Evolutionary conservation across 1,140 invertebrate species (phyloP).

Genomic region (Hyposmocoma kahamanoa): DNA sequence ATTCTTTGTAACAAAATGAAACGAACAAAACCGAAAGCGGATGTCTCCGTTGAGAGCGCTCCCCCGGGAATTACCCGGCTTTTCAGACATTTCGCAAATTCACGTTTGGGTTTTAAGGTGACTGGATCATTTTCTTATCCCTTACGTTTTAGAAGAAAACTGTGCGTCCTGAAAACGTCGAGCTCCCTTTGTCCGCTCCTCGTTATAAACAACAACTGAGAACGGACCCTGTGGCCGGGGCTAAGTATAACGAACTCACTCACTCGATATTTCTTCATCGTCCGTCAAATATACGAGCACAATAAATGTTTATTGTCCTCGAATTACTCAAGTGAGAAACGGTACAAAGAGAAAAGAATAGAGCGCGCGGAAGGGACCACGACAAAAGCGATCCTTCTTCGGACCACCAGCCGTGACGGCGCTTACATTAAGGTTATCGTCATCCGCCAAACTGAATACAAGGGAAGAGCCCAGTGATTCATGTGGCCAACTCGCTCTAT

Average conservation of each 20-base stretch:
- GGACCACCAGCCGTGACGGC: constrained; percentile 65
- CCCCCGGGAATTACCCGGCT: constrained; percentile 13
- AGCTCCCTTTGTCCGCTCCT: constrained; percentile 24
- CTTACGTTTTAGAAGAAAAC: constrained; percentile 10
- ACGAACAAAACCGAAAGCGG: constrained; percentile 46
- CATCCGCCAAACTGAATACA: constrained; percentile 67
- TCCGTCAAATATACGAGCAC: constrained; percentile 63
- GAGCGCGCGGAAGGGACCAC: constrained; percentile 57
- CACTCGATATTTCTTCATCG: constrained; percentile 64
- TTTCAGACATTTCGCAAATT: constrained; percentile 43
- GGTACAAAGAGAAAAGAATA: constrained; percentile 69
- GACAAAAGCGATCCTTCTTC: constrained; percentile 69
- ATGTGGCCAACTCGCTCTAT: constrained; percentile 49
- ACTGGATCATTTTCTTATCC: constrained; percentile 31
- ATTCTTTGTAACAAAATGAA: constrained; percentile 38
- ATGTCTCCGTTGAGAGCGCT: constrained; percentile 17
- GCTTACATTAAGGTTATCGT: constrained; percentile 72
- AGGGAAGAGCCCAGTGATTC: constrained; percentile 61
- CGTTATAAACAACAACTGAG: constrained; percentile 28
- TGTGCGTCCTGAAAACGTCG: too few relatives aligned
- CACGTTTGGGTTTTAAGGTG: constrained; percentile 31
- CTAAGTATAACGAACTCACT: constrained; percentile 46
- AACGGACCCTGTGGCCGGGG: constrained; percentile 11
- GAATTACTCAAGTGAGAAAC: constrained; percentile 71
- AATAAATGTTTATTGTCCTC: constrained; percentile 70